Conservation (phyloP, 2,113 vertebrate genomes). For the Mus spicilegus region DNA sequence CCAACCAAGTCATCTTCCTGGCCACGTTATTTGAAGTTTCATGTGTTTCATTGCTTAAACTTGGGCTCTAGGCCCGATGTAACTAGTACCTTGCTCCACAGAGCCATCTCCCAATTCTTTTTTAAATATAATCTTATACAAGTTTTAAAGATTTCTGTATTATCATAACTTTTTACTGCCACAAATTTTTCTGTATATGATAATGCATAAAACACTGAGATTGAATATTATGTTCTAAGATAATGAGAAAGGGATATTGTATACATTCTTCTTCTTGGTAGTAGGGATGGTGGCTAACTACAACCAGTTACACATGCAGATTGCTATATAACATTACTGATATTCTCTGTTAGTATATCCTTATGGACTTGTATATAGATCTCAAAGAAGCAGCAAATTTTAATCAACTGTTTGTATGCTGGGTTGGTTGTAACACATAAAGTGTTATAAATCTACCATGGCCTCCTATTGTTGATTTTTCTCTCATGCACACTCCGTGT, state of each 20-base stretch:
- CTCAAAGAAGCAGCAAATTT: no score
- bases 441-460: rapidly evolving
- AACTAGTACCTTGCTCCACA: background rate
- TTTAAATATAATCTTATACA: background rate
- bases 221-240: background rate
- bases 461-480: background rate
- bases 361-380: background rate
- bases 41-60: background rate
- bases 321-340: rapidly evolving
- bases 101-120: background rate
- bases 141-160: background rate
- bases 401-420: background rate
- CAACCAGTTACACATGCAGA: background rate
- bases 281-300: background rate
- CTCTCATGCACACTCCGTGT: background rate
- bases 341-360: background rate
- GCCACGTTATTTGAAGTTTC: background rate
- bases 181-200: background rate
- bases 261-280: no score
- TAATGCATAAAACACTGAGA: background rate
- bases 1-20: background rate
- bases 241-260: background rate
- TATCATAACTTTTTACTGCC: background rate
- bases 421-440: background rate
- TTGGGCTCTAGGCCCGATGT: no score